Base-by-base conservation (phyloP, 1,140 invertebrate genomes). In the Camponotus vicinus region DNA sequence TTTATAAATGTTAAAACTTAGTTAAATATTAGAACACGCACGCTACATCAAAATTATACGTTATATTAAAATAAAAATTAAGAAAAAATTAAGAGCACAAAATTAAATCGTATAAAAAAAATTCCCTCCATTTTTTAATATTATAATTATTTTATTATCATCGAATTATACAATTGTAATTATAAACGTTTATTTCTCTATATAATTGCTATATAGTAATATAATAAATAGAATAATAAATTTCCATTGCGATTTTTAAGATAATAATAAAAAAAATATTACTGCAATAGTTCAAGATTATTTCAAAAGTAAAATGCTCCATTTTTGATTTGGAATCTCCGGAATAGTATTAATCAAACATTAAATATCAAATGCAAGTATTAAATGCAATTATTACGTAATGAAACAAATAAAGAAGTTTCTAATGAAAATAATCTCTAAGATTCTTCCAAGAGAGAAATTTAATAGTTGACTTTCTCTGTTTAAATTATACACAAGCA, bases 401-500 rank as follows among this genome's bases (percentile, higher is more conserved):
- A 61, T 59, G 21, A 86, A 55, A 80, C 66, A 9, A 42, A 8
- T 57, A 11, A 63, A 77, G 13, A 63, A 71, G 57, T 27, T 11
- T 9, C 21, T 21, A 70, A 34, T 8, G 59, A 5, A 32, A 21
- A 42, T 57, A 13, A 32, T 64, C 57, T 13, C 11, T 37, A 75
- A 64, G 15, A 49, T 88, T 85, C 52, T 45, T 1, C 0, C 1
- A n/a, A 57, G 8, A 27, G 27, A 75, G 42, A 40, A 69, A 11
- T 59, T 57, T 9, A n/a, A 55, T 45, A 40, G 13, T 52, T 52
- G 15, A 71, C 77, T 89, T 89, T 89, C 59, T 40, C 66, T 45
- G 73, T 86, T 88, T 71, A 83, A 86, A 21, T 21, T 52, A n/a
- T 34, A 64, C 49, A n/a, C 42, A 64, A 40, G 42, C 11, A 49